phyloP scores from a whole-genome alignment of 2,888 invertebrate genomes.

The Blomia tropicalis region DNA sequence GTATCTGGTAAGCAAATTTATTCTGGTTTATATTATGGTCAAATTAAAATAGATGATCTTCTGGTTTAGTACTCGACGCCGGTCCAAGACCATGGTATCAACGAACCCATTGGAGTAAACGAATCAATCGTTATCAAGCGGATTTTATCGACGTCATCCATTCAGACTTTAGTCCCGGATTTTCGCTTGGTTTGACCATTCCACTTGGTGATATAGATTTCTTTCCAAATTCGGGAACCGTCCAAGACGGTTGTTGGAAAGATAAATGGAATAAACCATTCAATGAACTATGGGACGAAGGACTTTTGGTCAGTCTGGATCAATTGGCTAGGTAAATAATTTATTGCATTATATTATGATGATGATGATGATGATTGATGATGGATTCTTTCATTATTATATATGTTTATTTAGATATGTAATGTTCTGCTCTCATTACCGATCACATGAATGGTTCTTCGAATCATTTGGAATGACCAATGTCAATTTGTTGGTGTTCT shows the following conservation, averaged over 20 bases:
- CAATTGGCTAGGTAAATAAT: constrained; percentile 12
- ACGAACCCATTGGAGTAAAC: constrained; percentile 60
- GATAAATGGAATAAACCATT: constrained; percentile 4
- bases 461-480: constrained; percentile 22
- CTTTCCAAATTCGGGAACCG: constrained; percentile 33
- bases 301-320: constrained; percentile 4
- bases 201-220: constrained; percentile 34
- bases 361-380: background rate
- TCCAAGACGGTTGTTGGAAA: constrained; percentile 19
- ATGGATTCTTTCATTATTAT: background rate
- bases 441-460: constrained; percentile 23
- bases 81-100: constrained; percentile 70
- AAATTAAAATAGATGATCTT: background rate
- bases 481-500: constrained; percentile 23
- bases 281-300: constrained; percentile 13
- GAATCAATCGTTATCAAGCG: constrained; percentile 67
- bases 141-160: constrained; percentile 76
- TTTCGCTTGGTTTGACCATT: constrained; percentile 16
- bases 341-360: no score
- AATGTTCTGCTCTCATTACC: constrained; percentile 24
- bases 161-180: constrained; percentile 45
- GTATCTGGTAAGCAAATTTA: constrained; percentile 40
- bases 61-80: constrained; percentile 48
- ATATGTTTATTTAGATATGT: constrained; percentile 6
- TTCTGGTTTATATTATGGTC: background rate